These are phyloP conservation scores for Ectropis grisescens DNA, from an alignment of 1,140 invertebrate species.

Conservation along the genomic window DNA sequence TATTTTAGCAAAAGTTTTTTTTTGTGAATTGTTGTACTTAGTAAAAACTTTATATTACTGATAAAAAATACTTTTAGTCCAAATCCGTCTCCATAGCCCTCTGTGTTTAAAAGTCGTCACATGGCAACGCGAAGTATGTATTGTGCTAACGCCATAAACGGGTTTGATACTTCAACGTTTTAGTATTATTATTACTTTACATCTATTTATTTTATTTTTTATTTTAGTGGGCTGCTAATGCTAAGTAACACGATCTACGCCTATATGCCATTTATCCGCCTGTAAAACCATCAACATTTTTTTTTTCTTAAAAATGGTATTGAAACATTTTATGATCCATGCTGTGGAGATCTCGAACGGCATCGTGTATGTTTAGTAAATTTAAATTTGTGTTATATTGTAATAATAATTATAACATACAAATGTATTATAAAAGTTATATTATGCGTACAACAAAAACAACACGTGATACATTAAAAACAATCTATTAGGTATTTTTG, in stretches of 20 bases:
- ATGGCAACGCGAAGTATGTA: conserved; percentile 31
- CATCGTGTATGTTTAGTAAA: no score
- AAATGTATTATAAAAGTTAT: no score
- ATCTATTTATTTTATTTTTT: not conserved
- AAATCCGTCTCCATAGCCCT: conserved; percentile 22
- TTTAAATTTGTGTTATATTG: no score
- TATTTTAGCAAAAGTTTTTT: no score
- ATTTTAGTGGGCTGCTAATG: not conserved
- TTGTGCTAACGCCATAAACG: conserved; percentile 12
- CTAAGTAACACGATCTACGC: not conserved
- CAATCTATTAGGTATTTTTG: no score
- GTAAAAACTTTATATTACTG: conserved; percentile 4
- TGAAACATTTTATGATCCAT: not conserved
- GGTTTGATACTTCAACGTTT: conserved; percentile 28
- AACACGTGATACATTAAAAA: no score
- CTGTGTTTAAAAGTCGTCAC: conserved; percentile 38
- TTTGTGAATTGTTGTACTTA: no score
- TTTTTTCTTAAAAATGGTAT: not conserved
- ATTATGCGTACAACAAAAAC: no score
- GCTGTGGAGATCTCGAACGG: no score
- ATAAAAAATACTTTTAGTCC: conserved; percentile 7
- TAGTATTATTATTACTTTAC: conserved; percentile 23
- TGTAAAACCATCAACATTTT: not conserved
- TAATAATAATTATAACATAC: no score
- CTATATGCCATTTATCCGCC: no score